Evolutionary conservation across 2,797 vertebrate species (phyloP).

Genomic region (Protosalanx chinensis): DNA sequence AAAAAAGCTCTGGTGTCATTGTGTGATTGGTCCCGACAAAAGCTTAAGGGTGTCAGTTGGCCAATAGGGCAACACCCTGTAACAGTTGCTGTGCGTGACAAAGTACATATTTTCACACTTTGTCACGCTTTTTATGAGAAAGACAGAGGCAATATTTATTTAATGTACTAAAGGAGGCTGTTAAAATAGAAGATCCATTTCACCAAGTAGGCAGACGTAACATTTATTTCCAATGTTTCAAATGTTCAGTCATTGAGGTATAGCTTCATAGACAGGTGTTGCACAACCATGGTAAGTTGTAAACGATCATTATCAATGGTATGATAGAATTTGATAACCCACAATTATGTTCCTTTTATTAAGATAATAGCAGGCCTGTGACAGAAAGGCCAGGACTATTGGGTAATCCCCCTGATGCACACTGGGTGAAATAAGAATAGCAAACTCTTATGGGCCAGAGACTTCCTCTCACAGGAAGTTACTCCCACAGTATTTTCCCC

Average conservation of each 20-base stretch:
- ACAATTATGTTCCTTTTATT: conserved; percentile 3
- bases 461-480: conserved; percentile 13
- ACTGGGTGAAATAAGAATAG: conserved; percentile 8
- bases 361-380: conserved; percentile 1
- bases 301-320: conserved; percentile 6
- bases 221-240: too few relatives aligned
- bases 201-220: too few relatives aligned
- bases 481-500: conserved; percentile 12
- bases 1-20: conserved; percentile 71
- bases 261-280: not conserved
- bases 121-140: conserved; percentile 15
- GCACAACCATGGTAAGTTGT: not conserved
- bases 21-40: conserved; percentile 70
- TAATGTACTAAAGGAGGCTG: not conserved
- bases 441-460: not conserved
- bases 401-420: conserved; percentile 5
- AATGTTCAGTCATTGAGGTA: not conserved
- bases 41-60: conserved; percentile 64
- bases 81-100: conserved; percentile 52
- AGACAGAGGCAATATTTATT: not conserved
- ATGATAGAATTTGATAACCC: not conserved
- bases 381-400: conserved; percentile 26
- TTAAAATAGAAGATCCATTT: conserved; percentile 4
- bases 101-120: conserved; percentile 40
- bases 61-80: conserved; percentile 52